Base-by-base conservation (phyloP, 2,888 invertebrate species). In the Cheilosia impressa region DNA sequence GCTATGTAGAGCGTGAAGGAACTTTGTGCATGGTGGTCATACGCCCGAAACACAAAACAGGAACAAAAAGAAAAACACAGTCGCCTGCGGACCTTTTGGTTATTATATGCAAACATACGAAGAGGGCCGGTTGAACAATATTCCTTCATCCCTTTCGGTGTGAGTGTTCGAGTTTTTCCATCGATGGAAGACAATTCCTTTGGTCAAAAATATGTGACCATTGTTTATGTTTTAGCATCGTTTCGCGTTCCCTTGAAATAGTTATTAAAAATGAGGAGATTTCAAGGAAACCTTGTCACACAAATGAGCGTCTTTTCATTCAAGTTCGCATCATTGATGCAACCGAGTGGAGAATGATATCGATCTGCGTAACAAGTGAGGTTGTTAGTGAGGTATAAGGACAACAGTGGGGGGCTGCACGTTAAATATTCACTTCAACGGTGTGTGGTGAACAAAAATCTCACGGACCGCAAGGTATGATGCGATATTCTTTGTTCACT, bases 21-120 rank as follows among this genome's bases (percentile, higher is more conserved):
- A 66, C 58, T 58, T 66, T 77, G 47, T 75, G 53, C n/a, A 10
- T 58, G 58, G 43, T 60, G 43, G 60, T 62, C 65, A 41, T 62
- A 41, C 19, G 53, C 66, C 47, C 22, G 47, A 76, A 81, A 65
- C 34, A 45, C 43, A 66, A 57, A 66, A 53, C 5, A 34, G 27
- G 4, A 55, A 58, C 22, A 72, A 63, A 13, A 31, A 72, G 45
- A 63, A 50, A 50, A 65, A 34, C 31, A 47, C 22, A 45, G 15
- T 38, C 38, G 83, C 83, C 83, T 58, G 63, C 68, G 78, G 83
- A 72, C 50, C 65, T 72, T 72, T 72, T 55, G 58, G 38, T 78
- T 82, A 82, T 83, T 63, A 78, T 78, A 66, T 22, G 22, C 71
- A 58, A 53, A 60, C 60, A 72, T 52, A 55, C 55, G 53, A 57